These are phyloP conservation scores for Chlorops oryzae DNA, from an alignment of 1,140 invertebrate species.

Conservation along the genomic window DNA sequence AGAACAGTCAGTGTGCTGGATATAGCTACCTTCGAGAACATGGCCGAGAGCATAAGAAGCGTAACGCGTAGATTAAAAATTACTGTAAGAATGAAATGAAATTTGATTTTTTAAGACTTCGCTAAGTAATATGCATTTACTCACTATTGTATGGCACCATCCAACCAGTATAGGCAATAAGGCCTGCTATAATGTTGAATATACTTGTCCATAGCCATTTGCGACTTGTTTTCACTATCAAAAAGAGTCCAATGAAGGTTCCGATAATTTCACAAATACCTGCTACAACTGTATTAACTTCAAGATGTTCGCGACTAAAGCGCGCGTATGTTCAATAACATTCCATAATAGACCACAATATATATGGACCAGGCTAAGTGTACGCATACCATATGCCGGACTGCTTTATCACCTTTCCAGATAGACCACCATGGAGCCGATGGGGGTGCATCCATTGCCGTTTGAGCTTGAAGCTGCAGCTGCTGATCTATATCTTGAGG, in stretches of 20 bases:
- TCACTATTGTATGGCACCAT: conserved; percentile 34
- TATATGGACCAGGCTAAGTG: conserved; percentile 45
- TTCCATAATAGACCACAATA: conserved; percentile 48
- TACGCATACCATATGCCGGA: conserved; percentile 40
- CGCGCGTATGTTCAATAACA: conserved; percentile 47
- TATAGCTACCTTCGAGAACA: conserved; percentile 46
- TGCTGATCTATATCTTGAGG: conserved; percentile 44
- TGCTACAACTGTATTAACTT: conserved; percentile 43
- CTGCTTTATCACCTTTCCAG: conserved; percentile 38
- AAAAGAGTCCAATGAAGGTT: conserved; percentile 44
- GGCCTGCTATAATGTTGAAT: conserved; percentile 41
- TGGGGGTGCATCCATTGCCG: conserved; percentile 39
- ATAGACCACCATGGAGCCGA: conserved; percentile 43
- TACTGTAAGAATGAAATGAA: conserved; percentile 17
- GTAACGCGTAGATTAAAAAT: conserved; percentile 32
- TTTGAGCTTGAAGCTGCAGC: conserved; percentile 43
- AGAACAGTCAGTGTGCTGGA: conserved; percentile 42
- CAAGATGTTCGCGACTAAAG: conserved; percentile 47
- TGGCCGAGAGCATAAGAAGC: conserved; percentile 40
- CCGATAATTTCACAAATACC: conserved; percentile 46
- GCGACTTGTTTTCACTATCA: conserved; percentile 37
- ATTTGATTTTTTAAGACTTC: background rate
- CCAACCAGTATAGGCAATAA: conserved; percentile 41
- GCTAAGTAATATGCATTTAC: background rate
- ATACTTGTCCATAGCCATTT: conserved; percentile 44